These are phyloP conservation scores for Amblyopsis hoosieri DNA, from an alignment of 2,797 vertebrate species.

Conservation along the genomic window DNA sequence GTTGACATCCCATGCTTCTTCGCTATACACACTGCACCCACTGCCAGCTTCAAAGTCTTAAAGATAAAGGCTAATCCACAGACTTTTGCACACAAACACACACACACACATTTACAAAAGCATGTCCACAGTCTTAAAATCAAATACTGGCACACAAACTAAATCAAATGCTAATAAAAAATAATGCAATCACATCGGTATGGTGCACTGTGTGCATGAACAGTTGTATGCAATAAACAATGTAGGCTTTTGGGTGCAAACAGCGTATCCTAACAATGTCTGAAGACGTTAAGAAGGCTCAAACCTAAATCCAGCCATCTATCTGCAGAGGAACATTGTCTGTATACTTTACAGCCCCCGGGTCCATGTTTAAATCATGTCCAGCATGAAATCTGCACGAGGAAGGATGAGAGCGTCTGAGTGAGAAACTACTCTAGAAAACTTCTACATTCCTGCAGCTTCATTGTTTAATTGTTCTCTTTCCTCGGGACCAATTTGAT, in stretches of 20 bases:
- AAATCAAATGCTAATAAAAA: too few relatives aligned
- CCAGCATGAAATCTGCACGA: constrained; percentile 14
- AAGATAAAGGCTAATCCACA: constrained; percentile 37
- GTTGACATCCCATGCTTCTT: background rate
- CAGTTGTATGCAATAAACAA: too few relatives aligned
- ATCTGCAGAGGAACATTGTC: constrained; percentile 20
- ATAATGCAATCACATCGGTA: too few relatives aligned
- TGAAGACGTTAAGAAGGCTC: constrained; percentile 32
- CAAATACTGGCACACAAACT: too few relatives aligned
- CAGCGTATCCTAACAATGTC: background rate
- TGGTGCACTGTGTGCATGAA: too few relatives aligned
- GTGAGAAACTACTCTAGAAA: too few relatives aligned
- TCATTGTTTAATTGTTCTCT: too few relatives aligned
- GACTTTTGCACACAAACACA: constrained; percentile 10
- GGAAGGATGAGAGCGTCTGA: background rate
- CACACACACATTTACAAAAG: background rate
- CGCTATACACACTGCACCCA: constrained; percentile 11
- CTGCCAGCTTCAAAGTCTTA: constrained; percentile 33
- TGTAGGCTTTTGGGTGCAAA: too few relatives aligned
- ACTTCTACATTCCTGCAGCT: too few relatives aligned
- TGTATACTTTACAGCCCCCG: constrained; percentile 4
- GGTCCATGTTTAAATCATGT: constrained; percentile 5
- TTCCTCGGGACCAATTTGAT: too few relatives aligned
- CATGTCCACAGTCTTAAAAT: background rate
- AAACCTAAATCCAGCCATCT: constrained; percentile 17